Conservation (phyloP, 2,113 vertebrate species). For the Cyanistes caeruleus region DNA sequence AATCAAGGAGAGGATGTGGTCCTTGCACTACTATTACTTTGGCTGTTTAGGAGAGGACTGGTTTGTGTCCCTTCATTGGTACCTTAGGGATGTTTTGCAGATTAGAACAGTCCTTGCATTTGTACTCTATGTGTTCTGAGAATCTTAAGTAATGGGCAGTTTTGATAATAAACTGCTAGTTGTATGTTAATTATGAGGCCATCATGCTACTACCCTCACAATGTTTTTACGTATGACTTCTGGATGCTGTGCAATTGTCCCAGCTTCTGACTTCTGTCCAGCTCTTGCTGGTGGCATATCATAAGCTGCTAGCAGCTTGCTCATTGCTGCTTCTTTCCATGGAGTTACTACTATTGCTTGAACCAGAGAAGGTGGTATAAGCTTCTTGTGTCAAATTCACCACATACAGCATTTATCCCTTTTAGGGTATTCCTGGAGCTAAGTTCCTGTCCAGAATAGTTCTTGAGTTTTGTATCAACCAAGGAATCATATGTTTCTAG, state of each 20-base stretch:
- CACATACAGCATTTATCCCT: not conserved
- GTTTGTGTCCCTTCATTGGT: not conserved
- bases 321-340: not conserved
- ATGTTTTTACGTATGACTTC: not conserved
- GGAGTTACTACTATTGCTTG: not conserved
- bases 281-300: not conserved
- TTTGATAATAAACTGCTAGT: not conserved
- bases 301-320: not conserved
- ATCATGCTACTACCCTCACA: not conserved
- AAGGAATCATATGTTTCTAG: not conserved
- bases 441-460: not conserved
- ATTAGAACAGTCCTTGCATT: not conserved
- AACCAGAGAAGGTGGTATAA: not conserved
- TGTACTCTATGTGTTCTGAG: not conserved
- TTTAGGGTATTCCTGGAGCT: not conserved
- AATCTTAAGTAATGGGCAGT: not conserved
- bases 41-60: not conserved
- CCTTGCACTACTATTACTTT: not conserved
- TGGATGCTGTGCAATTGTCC: not conserved
- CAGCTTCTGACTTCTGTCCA: not conserved
- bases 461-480: not conserved
- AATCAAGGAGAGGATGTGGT: not conserved
- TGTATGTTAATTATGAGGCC: not conserved
- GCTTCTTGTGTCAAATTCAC: not conserved
- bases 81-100: not conserved